Base-by-base conservation (phyloP, 92 coral and sea anemone species). In the Parazoanthus swiftii region DNA sequence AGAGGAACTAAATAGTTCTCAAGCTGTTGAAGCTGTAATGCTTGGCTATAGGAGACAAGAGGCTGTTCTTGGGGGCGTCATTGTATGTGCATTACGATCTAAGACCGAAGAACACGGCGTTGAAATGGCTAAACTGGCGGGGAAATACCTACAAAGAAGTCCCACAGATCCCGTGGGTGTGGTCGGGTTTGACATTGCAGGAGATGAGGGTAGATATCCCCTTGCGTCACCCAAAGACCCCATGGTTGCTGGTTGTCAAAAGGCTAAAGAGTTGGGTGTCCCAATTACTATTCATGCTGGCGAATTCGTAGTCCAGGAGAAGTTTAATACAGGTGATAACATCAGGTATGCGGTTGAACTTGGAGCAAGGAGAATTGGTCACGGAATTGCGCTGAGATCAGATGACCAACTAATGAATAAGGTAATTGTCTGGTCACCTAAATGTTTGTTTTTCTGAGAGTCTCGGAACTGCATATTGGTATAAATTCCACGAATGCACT, bases 351-450 rank as follows among this genome's bases (percentile, higher is more conserved):
- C 87, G 16, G 29, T 84, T 72, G 26, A 71, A 84, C 87, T 84
- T 84, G 87, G 77, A 44, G 77, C 77, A 26, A 72, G 42, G 77
- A 71, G 87, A 84, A 84, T 84, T 35, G 87, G 87, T 48, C 87
- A 84, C 39, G 87, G 79, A 1, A 84, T 84, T 84, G 87, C 23
- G 9, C 78, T 84, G 79, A 84, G 78, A 71, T 84, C 78, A 16
- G 87, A 84, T 43, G 79, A 71, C 20, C 29, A 71, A 35, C 68
- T 84, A 2, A 72, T 84, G 21, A 18, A 44, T 2, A 46, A 84
- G 87, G 87, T 84, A 84, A 71, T 38, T 15, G 42, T n/a, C 15
- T 50, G 20, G 9, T 16, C 26, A 7, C 33, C 33, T 8, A 14
- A n/a, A 14, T 39, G 26, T 16, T 8, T 35, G 3, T 6, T 35